These are phyloP conservation scores for Trissoscelio sp. DNA, from an alignment of 2,888 invertebrate species.

Conservation along the genomic window DNA sequence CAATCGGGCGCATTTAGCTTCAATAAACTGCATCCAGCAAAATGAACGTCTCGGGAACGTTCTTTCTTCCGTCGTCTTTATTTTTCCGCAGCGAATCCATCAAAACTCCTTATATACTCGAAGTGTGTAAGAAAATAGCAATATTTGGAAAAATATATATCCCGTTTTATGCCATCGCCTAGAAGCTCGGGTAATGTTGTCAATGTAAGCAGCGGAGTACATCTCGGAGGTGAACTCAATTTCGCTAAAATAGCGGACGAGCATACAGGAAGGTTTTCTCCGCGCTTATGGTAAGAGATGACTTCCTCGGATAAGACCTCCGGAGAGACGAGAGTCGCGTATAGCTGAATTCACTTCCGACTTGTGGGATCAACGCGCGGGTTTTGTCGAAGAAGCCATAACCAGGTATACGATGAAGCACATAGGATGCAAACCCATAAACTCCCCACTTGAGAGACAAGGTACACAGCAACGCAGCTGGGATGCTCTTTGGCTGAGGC, in stretches of 20 bases:
- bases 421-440: conserved; percentile 82
- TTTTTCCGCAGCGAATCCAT: conserved; percentile 61
- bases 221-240: conserved; percentile 77
- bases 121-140: conserved; percentile 53
- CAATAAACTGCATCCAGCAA: background rate
- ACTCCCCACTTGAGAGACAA: conserved; percentile 74
- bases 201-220: conserved; percentile 64
- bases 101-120: conserved; percentile 49
- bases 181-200: conserved; percentile 56
- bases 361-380: conserved; percentile 70
- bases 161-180: conserved; percentile 59
- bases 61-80: conserved; percentile 40
- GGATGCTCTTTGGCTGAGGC: conserved; percentile 73
- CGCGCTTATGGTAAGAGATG: conserved; percentile 65
- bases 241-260: conserved; percentile 78
- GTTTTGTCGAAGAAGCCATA: conserved; percentile 79
- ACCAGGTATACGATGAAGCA: conserved; percentile 80
- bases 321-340: conserved; percentile 64
- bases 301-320: conserved; percentile 56
- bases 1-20: conserved; percentile 26
- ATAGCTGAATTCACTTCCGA: conserved; percentile 70
- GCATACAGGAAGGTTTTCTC: conserved; percentile 43
- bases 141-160: conserved; percentile 66
- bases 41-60: conserved; percentile 10
- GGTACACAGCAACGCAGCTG: conserved; percentile 55